Conservation (phyloP, 2,797 vertebrate genomes). For the Macroramphosus scolopax region DNA sequence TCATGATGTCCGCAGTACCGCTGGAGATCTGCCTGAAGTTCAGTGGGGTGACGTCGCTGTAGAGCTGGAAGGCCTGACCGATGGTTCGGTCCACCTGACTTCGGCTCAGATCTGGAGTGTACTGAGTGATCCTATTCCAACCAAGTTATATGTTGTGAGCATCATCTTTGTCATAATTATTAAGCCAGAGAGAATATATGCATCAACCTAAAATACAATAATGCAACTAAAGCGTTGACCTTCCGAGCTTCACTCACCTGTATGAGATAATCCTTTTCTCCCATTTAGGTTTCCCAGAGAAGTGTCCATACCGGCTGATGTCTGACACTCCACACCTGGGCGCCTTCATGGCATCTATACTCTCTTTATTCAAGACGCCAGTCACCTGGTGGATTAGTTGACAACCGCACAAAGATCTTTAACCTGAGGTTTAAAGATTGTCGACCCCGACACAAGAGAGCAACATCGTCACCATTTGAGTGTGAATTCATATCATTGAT, state of each 20-base stretch:
- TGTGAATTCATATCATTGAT: neutral
- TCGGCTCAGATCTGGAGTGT: conserved; percentile 49
- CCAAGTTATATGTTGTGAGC: conserved; percentile 9
- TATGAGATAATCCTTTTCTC: conserved; percentile 75
- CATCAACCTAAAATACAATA: neutral
- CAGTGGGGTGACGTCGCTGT: conserved; percentile 73
- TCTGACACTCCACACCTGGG: conserved; percentile 84
- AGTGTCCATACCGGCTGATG: conserved; percentile 53
- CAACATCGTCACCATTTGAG: too few species aligned
- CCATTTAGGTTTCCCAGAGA: conserved; percentile 69
- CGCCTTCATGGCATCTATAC: conserved; percentile 64
- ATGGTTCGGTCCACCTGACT: conserved; percentile 58
- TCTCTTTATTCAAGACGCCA: conserved; percentile 69
- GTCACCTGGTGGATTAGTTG: conserved; percentile 58
- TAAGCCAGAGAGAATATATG: too few species aligned
- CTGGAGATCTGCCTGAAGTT: conserved; percentile 68
- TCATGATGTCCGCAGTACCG: conserved; percentile 73
- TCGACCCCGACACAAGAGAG: too few species aligned
- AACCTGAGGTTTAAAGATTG: too few species aligned
- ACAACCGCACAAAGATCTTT: too few species aligned
- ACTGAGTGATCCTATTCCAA: conserved; percentile 55
- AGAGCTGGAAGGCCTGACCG: conserved; percentile 70
- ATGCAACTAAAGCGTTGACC: too few species aligned
- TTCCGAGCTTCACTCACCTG: conserved; percentile 63
- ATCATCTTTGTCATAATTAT: neutral